Conservation (phyloP, 2,113 vertebrate genomes). For the Psammodynastes pulverulentus region DNA sequence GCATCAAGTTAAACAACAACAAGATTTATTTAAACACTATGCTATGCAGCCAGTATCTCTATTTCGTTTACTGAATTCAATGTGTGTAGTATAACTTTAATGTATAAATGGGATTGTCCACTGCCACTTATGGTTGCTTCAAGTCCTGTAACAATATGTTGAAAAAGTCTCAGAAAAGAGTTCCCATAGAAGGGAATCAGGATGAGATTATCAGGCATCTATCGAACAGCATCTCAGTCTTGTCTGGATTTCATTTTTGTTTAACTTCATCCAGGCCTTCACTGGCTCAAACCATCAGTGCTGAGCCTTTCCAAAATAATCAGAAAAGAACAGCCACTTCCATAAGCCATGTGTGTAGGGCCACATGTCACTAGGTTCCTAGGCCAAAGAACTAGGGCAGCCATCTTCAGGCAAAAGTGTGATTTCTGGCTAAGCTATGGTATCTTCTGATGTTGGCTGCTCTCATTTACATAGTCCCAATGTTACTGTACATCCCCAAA, state of each 20-base stretch:
- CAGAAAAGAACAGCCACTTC: background rate
- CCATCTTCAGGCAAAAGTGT: background rate
- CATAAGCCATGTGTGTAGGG: background rate
- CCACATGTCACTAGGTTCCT: background rate
- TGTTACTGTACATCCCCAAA: background rate
- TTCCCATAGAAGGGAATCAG: background rate
- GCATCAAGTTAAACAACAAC: background rate
- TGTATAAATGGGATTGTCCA: background rate
- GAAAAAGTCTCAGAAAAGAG: background rate
- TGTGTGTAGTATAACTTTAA: background rate
- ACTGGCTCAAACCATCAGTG: background rate
- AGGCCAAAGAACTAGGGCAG: background rate
- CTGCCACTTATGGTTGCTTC: background rate
- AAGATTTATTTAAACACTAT: background rate
- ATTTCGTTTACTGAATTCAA: background rate
- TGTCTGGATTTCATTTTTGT: background rate
- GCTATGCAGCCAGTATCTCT: background rate
- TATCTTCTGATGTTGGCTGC: background rate
- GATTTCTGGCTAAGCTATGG: background rate
- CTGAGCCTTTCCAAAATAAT: background rate
- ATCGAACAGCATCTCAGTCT: background rate
- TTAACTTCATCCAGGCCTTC: background rate
- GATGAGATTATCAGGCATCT: background rate
- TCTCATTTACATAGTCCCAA: background rate
- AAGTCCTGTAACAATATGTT: background rate